Percentiles rank a stretch among this genome's conserved stretches.
phyloP scores from a whole-genome alignment of 2,888 invertebrate species.

The Scaptodrosophila latifasciaeformis region DNA sequence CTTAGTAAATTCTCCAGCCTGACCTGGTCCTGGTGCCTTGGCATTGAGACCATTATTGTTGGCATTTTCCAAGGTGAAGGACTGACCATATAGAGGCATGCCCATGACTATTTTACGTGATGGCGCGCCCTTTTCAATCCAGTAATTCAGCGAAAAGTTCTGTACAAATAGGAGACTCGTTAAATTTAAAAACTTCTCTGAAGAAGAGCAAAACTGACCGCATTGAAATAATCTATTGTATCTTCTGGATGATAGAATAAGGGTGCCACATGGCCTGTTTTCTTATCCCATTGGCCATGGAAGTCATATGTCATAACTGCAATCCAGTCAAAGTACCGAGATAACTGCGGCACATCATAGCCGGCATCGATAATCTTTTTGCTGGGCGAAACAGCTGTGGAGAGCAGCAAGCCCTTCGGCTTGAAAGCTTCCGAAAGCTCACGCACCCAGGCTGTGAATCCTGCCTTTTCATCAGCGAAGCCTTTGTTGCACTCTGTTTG shows the following conservation, averaged over 20 bases:
- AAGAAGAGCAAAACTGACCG: constrained; percentile 77
- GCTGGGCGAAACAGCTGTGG: constrained; percentile 90
- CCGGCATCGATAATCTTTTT: constrained; percentile 91
- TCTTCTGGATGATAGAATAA: constrained; percentile 88
- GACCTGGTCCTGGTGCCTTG: constrained; percentile 85
- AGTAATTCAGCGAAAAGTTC: constrained; percentile 92
- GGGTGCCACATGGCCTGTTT: constrained; percentile 92
- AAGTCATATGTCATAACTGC: constrained; percentile 95
- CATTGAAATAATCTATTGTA: constrained; percentile 87
- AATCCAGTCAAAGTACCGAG: constrained; percentile 89
- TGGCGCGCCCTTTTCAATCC: constrained; percentile 90
- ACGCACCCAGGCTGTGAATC: constrained; percentile 83
- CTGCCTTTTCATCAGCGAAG: constrained; percentile 87
- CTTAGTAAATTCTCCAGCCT: constrained; percentile 89
- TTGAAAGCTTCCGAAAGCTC: constrained; percentile 83
- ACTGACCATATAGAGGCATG: constrained; percentile 91
- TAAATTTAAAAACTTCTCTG: constrained; percentile 77
- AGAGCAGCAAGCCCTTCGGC: constrained; percentile 82
- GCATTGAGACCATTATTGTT: constrained; percentile 82
- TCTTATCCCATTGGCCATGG: constrained; percentile 94
- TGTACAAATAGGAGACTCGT: constrained; percentile 56
- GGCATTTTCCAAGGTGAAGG: constrained; percentile 82
- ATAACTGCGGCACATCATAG: constrained; percentile 86
- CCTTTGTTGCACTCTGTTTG: constrained; percentile 91
- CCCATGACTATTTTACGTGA: constrained; percentile 89